Base-by-base conservation (phyloP, 1,140 invertebrate species). In the Lordiphosa stackelbergi region DNA sequence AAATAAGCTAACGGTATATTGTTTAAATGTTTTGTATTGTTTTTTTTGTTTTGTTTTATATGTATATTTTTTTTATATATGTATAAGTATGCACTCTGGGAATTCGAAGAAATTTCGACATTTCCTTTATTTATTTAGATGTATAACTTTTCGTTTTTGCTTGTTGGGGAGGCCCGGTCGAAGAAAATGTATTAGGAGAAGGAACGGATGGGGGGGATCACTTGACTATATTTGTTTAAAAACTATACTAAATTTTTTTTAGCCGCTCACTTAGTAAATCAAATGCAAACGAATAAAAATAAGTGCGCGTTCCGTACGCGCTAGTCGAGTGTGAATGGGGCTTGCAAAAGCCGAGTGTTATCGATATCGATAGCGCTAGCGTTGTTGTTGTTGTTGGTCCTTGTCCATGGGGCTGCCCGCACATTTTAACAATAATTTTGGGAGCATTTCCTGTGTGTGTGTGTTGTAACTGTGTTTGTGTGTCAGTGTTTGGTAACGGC, bases 1-100 rank as follows among this genome's bases (percentile, higher is more conserved):
- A 81, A 81, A 81, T 81, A 81, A 81, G 75, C 75, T 81, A 81
- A 81, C 75, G 68, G 56, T 81, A 81, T 81, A 75, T 81, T 81
- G 55, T 69, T 69, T 61, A 69, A 74, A 79, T 81, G 61, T 81
- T 73, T 66, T 59, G 64, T 64, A 65, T 65, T 65, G 66, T 68
- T 54, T 1, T 16, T 16, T 16, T 64, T 64, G 40, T 59, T 59
- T 55, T 43, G 59, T 60, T 22, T 34, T 55, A 60, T 78, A 56
- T 68, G 58, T 58, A 47, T 70, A 61, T 64, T 42, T 57, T 70
- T 51, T 64, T 42, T 57, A 54, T 54, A 35, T 61, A 51, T 61
- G 34, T 65, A 66, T 72, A 72, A 55, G 46, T 70, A 74, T 62
- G 69, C 58, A 73, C 69, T 73, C 54, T 74, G 61, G 52, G 51